These are phyloP conservation scores for Macroglossus sobrinus DNA, from an alignment of 2,113 vertebrate species.

Conservation along the genomic window DNA sequence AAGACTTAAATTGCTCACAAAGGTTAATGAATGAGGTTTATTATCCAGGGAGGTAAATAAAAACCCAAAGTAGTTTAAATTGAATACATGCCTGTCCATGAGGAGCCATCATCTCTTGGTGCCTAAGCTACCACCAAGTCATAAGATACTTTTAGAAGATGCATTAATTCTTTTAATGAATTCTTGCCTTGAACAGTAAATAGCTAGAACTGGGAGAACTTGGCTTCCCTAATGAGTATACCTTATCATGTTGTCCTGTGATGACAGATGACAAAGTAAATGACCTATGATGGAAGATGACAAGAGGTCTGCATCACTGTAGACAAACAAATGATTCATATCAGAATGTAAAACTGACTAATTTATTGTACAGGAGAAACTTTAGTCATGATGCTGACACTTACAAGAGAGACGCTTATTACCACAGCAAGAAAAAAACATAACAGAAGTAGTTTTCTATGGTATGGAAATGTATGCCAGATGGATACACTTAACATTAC, in stretches of 20 bases:
- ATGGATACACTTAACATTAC: not conserved
- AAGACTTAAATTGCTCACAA: not conserved
- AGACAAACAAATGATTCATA: not conserved
- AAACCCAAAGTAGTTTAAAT: conserved; percentile 41
- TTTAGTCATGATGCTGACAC: not conserved
- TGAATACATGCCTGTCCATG: not conserved
- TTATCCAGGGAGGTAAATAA: conserved; percentile 35
- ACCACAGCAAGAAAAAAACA: not conserved
- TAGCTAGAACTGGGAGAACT: not conserved
- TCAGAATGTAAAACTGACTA: not conserved
- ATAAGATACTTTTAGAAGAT: not conserved
- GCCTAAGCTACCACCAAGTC: not conserved
- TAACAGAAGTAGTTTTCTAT: not conserved
- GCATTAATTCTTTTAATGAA: not conserved
- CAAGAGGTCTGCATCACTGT: not conserved
- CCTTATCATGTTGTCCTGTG: not conserved
- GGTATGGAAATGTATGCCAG: not conserved
- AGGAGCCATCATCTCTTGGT: not conserved
- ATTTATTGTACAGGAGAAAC: not conserved
- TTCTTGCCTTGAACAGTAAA: not conserved
- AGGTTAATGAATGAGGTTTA: conserved; percentile 27
- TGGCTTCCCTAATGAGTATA: not conserved
- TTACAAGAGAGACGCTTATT: not conserved
- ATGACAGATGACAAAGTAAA: not conserved
- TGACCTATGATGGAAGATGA: not conserved